phyloP scores from a whole-genome alignment of 2,797 vertebrate species.

The Sebastes itinus region DNA sequence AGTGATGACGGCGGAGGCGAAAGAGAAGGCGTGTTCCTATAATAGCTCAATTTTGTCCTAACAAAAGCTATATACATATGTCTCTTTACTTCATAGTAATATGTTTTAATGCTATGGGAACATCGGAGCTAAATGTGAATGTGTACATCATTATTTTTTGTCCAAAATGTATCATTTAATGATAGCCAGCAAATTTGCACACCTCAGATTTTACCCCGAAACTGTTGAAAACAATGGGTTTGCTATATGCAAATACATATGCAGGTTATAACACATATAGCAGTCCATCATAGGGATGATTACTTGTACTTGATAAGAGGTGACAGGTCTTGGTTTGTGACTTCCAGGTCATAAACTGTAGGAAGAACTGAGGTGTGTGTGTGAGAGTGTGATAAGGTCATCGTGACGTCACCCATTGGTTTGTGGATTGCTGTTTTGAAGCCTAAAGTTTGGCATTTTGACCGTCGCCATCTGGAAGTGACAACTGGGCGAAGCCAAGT shows the following conservation, averaged over 20 bases:
- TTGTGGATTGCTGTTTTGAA: no score
- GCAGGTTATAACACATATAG: not conserved
- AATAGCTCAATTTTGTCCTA: slow-evolving; percentile 44
- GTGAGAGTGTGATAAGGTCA: not conserved
- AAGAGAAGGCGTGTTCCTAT: slow-evolving; percentile 27
- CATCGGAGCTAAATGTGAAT: not conserved
- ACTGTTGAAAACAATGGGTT: not conserved
- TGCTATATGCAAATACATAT: not conserved
- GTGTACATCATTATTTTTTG: not conserved
- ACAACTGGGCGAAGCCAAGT: no score
- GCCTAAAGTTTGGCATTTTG: no score
- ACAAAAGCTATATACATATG: not conserved
- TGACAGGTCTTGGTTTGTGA: slow-evolving; percentile 22
- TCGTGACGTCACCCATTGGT: no score
- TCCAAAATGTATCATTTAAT: slow-evolving; percentile 10
- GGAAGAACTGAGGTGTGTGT: not conserved
- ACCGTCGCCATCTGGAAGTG: no score
- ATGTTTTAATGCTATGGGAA: not conserved
- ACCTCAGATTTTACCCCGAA: slow-evolving; percentile 4
- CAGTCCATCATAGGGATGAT: slow-evolving; percentile 3
- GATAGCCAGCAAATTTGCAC: not conserved
- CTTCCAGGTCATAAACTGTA: not conserved
- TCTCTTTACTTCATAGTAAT: slow-evolving; percentile 17
- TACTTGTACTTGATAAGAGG: slow-evolving; percentile 15
- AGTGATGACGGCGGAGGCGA: slow-evolving; percentile 23